These are phyloP conservation scores for Chanos chanos DNA, from an alignment of 2,797 vertebrate species.

Conservation along the genomic window DNA sequence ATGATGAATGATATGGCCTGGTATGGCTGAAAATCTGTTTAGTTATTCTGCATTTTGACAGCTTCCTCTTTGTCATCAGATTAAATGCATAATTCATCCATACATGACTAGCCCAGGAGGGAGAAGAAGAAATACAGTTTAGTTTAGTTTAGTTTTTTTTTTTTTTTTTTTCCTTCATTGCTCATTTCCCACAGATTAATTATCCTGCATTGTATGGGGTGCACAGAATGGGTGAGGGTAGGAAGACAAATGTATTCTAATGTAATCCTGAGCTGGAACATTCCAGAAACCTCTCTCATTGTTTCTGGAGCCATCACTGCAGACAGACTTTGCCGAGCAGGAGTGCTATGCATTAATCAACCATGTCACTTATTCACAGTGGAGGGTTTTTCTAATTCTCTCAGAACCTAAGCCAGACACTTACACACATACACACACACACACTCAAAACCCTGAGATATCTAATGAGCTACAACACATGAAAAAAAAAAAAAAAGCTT, in stretches of 20 bases:
- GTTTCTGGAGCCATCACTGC: not conserved
- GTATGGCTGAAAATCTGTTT: constrained; percentile 39
- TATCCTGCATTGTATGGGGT: constrained; percentile 20
- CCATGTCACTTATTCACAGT: constrained; percentile 37
- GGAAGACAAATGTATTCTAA: constrained; percentile 25
- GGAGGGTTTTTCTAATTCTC: not conserved
- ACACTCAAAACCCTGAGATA: not conserved
- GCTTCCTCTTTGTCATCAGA: constrained; percentile 53
- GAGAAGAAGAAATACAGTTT: constrained; percentile 39
- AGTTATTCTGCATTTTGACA: constrained; percentile 55
- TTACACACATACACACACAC: constrained; percentile 2
- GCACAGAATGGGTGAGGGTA: constrained; percentile 5
- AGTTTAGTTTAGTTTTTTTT: constrained; percentile 28
- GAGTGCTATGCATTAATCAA: constrained; percentile 56
- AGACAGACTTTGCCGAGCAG: constrained; percentile 52
- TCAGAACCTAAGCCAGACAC: not conserved
- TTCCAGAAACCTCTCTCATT: constrained; percentile 39
- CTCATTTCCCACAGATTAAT: constrained; percentile 33
- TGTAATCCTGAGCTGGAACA: constrained; percentile 17
- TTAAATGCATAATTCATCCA: constrained; percentile 62
- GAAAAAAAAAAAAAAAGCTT: not conserved
- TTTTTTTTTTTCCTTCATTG: not conserved
- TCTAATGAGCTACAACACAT: not conserved
- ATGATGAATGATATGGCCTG: constrained; percentile 48
- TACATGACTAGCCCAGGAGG: constrained; percentile 42